Evolutionary conservation across 1,140 invertebrate genomes (phyloP), one percentile per base, ranked within the genome.

Genomic region (Caenorhabditis inopinata): DNA sequence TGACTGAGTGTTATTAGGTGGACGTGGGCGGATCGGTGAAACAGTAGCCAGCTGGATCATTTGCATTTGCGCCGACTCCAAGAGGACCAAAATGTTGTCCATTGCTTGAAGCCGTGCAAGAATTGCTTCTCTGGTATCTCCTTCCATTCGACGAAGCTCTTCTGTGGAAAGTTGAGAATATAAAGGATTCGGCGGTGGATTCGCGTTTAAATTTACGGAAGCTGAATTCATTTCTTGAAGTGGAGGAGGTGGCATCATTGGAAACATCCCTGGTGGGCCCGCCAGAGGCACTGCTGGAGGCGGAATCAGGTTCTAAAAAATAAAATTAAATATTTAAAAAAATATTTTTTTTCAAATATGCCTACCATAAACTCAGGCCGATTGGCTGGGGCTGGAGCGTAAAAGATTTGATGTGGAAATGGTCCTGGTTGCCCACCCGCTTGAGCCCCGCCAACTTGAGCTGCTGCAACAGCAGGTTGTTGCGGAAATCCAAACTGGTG

Each of bases 401-500:
- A 75, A 23, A 47, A 75, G 6, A 75, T 75, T 38, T 29, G 74
- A 27, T 75, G 74, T 7, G 74, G 74, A 45, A 75, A 75, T 21
- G 45, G 74, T 7, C 35, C 74, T 25, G 74, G 74, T 18, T 75
- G 74, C 14, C 45, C 74, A 7, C 74, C 74, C 23, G 74, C 74
- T 35, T 47, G 74, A 32, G 74, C 18, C n/a, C 7, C 18, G 7
- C 25, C 18, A 27, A 11, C 7, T 11, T 23, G 18, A 27, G 18
- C 49, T 21, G 7, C 49, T 7, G 18, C 25, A 32, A n/a, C 25
- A 35, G 73, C 35, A 3, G 32, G n/a, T 27, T 62, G 51, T 68
- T 68, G 58, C 11, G 81, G 73, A 49, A 82, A 82, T 18, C 62
- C 83, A 49, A 83, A 83, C 21, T 82, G 80, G 42, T 83, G 83